Percentiles rank a stretch among this genome's conserved stretches.
These are phyloP conservation scores for Chrysolina oricalcia DNA, from an alignment of 2,888 invertebrate species.

Conservation along the genomic window DNA sequence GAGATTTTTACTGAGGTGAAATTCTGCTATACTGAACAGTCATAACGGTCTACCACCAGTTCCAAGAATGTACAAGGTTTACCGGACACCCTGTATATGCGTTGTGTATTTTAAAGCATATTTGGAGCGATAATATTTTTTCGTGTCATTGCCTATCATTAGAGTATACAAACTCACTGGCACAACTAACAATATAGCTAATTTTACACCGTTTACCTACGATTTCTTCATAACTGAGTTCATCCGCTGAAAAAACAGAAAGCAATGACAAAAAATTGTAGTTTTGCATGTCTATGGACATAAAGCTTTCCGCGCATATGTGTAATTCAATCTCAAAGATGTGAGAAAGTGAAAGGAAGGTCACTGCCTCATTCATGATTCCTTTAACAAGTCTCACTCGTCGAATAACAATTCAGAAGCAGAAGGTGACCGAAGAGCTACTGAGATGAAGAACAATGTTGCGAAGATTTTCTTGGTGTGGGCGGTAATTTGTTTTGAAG, in stretches of 20 bases:
- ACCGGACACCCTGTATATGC: too few relatives aligned
- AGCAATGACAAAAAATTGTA: slow-evolving; percentile 3
- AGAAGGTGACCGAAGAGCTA: background rate
- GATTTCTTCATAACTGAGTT: background rate
- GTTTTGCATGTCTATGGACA: slow-evolving; percentile 8
- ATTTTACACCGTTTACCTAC: background rate
- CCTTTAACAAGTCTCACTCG: background rate
- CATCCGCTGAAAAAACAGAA: background rate
- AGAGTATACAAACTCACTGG: too few relatives aligned
- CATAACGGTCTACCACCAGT: too few relatives aligned
- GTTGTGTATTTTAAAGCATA: too few relatives aligned
- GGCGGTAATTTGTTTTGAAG: background rate
- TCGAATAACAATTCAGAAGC: background rate
- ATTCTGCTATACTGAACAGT: too few relatives aligned
- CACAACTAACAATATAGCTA: background rate
- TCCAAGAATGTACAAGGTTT: too few relatives aligned
- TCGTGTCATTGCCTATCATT: too few relatives aligned
- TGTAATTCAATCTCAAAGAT: background rate
- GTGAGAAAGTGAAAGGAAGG: slow-evolving; percentile 24
- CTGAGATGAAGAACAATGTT: background rate
- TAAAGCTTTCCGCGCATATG: background rate
- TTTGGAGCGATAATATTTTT: too few relatives aligned
- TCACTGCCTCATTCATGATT: slow-evolving; percentile 10
- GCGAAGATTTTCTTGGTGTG: background rate
- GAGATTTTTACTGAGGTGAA: too few relatives aligned